Evolutionary conservation across 2,797 vertebrate species (phyloP).

Genomic region (Gastrophryne carolinensis): DNA sequence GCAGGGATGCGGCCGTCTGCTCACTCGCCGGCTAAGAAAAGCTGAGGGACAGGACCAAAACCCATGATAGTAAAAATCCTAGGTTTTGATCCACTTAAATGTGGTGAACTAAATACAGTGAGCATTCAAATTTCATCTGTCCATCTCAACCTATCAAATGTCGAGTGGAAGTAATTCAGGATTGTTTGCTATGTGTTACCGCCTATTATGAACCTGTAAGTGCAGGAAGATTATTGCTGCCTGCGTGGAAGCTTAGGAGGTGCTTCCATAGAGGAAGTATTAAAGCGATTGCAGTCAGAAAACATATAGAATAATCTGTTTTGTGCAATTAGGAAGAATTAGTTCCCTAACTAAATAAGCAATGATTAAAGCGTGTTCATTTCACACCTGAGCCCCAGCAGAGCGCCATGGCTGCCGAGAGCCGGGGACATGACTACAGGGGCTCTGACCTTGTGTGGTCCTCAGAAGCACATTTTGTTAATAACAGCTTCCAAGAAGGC

Average conservation of each 20-base stretch:
- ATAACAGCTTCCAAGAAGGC: constrained; percentile 11
- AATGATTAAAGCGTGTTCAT: constrained; percentile 11
- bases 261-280: neutral
- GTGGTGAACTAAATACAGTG: too few relatives aligned
- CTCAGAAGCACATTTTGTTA: neutral
- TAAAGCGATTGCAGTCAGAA: neutral
- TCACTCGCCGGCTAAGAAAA: too few relatives aligned
- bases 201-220: neutral
- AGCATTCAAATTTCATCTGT: too few relatives aligned
- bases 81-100: too few relatives aligned
- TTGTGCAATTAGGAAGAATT: constrained; percentile 22
- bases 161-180: too few relatives aligned
- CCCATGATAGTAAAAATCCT: too few relatives aligned
- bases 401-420: neutral
- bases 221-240: neutral
- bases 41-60: too few relatives aligned
- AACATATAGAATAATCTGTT: constrained; percentile 28
- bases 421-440: neutral
- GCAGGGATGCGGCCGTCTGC: too few relatives aligned
- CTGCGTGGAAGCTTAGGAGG: neutral
- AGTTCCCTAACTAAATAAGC: constrained; percentile 15
- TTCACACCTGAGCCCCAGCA: constrained; percentile 16
- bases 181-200: neutral
- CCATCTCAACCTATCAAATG: too few relatives aligned
- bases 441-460: neutral